Evolutionary conservation across 30 jellyfish, hydroid and myxozoan genomes (phyloP).

Genomic region (Chrysaora quinquecirrha): DNA sequence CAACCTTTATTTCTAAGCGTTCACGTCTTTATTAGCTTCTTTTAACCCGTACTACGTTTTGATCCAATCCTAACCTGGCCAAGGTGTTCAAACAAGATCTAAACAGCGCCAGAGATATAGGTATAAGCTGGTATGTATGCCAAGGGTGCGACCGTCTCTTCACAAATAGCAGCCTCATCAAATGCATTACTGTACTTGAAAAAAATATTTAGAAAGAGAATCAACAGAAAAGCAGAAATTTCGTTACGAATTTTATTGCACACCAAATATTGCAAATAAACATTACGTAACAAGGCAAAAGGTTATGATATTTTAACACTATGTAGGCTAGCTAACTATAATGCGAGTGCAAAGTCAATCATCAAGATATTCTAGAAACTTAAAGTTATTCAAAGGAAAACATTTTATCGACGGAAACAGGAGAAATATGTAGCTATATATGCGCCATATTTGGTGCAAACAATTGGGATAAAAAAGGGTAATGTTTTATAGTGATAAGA

Average conservation of each 20-base stretch:
- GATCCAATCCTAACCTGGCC: too few species aligned
- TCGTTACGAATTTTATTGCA: constrained; percentile 65
- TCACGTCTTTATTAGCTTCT: too few species aligned
- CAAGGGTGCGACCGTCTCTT: too few species aligned
- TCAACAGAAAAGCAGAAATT: neutral
- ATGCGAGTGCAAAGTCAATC: neutral
- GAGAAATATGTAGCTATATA: neutral
- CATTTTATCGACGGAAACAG: neutral
- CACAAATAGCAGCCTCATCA: too few species aligned
- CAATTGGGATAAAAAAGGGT: neutral
- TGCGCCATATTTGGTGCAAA: neutral
- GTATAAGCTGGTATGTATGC: too few species aligned
- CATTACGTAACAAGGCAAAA: constrained; percentile 49
- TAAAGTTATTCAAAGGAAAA: neutral
- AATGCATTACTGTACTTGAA: too few species aligned
- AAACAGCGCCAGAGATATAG: too few species aligned
- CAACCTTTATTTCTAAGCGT: too few species aligned
- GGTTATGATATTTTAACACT: constrained; percentile 27
- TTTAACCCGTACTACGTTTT: too few species aligned
- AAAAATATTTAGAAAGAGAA: neutral
- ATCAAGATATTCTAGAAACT: neutral
- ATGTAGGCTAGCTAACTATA: neutral
- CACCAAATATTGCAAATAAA: constrained; percentile 51
- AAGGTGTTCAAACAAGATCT: too few species aligned
- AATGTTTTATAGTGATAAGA: too few species aligned